Evolutionary conservation across 2,797 vertebrate genomes (phyloP).

Genomic region (Acanthopagrus latus): DNA sequence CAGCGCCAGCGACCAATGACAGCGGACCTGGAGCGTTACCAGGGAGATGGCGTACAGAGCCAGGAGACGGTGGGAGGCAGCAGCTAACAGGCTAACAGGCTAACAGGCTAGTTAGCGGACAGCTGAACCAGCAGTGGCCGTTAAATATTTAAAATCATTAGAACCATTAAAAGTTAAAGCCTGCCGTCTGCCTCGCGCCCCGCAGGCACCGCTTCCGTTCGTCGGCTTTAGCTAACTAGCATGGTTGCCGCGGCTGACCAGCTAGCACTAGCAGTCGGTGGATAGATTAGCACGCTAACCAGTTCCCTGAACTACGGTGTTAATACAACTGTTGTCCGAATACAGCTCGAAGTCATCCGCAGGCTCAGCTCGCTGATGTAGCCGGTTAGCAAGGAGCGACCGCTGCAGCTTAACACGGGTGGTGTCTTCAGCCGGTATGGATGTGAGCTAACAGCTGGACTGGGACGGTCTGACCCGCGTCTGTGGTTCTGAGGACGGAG

Average conservation of each 20-base stretch:
- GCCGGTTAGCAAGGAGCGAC: neutral
- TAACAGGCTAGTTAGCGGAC: neutral
- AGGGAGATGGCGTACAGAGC: slow-evolving; percentile 66
- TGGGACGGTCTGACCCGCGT: slow-evolving; percentile 5
- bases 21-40: slow-evolving; percentile 65
- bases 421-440: slow-evolving; percentile 21
- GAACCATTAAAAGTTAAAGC: neutral
- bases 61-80: neutral
- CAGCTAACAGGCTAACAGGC: slow-evolving; percentile 28
- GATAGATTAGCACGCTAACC: slow-evolving; percentile 34
- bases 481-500: neutral
- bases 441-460: slow-evolving; percentile 35
- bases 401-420: neutral
- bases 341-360: neutral
- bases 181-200: neutral
- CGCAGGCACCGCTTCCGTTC: neutral
- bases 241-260: neutral
- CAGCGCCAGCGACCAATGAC: slow-evolving; percentile 48
- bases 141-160: neutral
- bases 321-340: neutral
- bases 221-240: neutral
- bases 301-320: too few relatives aligned
- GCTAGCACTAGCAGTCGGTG: neutral
- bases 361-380: neutral
- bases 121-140: too few relatives aligned